Base-by-base conservation (phyloP, 2,888 invertebrate species). In the Cistogaster globosa region DNA sequence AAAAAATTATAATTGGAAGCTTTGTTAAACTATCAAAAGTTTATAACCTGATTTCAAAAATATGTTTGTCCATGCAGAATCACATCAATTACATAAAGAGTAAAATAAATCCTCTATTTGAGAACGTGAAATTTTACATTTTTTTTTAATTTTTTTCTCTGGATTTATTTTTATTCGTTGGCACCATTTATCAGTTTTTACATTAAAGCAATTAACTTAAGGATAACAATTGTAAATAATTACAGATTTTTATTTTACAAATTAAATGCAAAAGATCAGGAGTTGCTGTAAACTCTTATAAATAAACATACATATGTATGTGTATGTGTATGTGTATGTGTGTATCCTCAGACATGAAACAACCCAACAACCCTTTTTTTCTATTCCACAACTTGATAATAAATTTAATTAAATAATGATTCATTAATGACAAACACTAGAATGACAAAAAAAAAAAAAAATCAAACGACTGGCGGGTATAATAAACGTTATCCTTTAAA, bases 371-470 rank as follows among this genome's bases (percentile, higher is more conserved):
- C 81, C 68, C 60, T 60, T 75, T 62, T 48, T 20, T 20, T 11
- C 32, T 32, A n/a, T 65, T 63, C 7, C 16, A 45, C 26, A 63
- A 74, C 5, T 51, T 55, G 18, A 9, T 72, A 60, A 74, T 63
- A n/a, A 68, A 62, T 74, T 68, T 74, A 69, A 74, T 79, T 83
- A 69, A 83, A 83, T 74, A 82, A 85, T 75, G 82, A 78, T 75
- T 82, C 85, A 82, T 85, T 78, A 74, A 53, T 48, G 20, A 12
- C 57, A 45, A 55, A 76, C 14, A 48, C 1, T 36, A 26, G 11
- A 42, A 26, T 2, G 36, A 7, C 4, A 32, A 32, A 2, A 11
- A 7, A 12, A 3, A 53, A 55, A 71, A 60, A 62, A 22, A 58
- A 60, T 74, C 57, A 81, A 68, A 74, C 62, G 51, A 74, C 22